Percentiles rank a stretch among this genome's conserved stretches.
Conservation (phyloP, 1,140 invertebrate species). For the Zaprionus inermis region DNA sequence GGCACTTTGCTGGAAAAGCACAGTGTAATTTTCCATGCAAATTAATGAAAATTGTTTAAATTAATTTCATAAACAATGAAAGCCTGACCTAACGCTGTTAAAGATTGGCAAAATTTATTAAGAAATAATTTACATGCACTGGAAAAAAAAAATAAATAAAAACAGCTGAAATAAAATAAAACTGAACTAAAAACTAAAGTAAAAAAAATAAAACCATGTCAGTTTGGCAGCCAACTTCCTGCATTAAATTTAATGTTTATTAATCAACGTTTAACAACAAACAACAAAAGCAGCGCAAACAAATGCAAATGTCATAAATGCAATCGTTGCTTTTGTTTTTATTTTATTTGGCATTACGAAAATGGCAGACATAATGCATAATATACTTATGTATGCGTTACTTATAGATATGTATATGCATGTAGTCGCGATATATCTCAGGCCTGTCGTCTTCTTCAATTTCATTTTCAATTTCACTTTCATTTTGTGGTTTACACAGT, state of each 20-base stretch:
- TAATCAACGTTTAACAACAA: constrained; percentile 30
- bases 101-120: constrained; percentile 4
- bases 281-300: constrained; percentile 28
- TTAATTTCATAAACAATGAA: background rate
- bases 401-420: background rate
- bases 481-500: constrained; percentile 73
- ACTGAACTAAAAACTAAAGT: background rate
- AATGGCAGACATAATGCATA: constrained; percentile 30
- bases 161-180: background rate
- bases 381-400: constrained; percentile 1
- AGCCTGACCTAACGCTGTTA: background rate
- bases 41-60: constrained; percentile 9
- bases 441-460: constrained; percentile 70
- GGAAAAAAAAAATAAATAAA: background rate
- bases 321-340: constrained; percentile 35
- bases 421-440: constrained; percentile 17
- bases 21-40: constrained; percentile 1
- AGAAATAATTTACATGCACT: background rate
- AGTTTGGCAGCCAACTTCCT: constrained; percentile 20
- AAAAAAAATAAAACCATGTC: constrained; percentile 9
- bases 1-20: background rate
- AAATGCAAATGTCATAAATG: constrained; percentile 53
- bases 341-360: constrained; percentile 24
- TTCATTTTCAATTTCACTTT: constrained; percentile 79
- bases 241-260: constrained; percentile 14